Evolutionary conservation across 1,140 invertebrate species (phyloP).

Genomic region (Drosophila obscura): DNA sequence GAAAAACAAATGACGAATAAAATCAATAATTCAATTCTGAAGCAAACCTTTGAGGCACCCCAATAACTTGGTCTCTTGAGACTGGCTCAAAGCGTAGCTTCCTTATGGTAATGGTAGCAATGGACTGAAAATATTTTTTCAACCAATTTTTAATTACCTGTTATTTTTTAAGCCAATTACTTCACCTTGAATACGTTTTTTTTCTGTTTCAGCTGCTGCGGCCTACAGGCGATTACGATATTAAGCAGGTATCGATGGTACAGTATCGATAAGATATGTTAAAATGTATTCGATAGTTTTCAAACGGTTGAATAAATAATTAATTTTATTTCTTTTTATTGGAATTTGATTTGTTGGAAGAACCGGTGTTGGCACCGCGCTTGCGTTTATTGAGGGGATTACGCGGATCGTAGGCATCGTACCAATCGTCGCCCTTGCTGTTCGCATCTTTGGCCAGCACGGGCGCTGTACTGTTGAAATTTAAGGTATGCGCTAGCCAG

Average conservation of each 20-base stretch:
- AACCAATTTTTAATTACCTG: conserved; percentile 61
- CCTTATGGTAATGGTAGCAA: conserved; percentile 9
- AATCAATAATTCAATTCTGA: conserved; percentile 69
- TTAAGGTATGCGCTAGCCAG: conserved; percentile 91
- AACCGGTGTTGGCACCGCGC: conserved; percentile 85
- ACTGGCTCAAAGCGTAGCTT: background rate
- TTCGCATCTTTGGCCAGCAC: conserved; percentile 98
- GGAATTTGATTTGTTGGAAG: conserved; percentile 41
- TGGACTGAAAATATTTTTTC: conserved; percentile 22
- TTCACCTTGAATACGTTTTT: conserved; percentile 73
- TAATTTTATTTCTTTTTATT: conserved; percentile 19
- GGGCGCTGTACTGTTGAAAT: conserved; percentile 90
- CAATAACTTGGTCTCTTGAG: background rate
- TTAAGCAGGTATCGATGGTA: background rate
- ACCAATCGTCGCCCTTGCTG: conserved; percentile 96
- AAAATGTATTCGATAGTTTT: background rate
- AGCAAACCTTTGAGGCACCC: conserved; percentile 7
- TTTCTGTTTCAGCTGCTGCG: conserved; percentile 50
- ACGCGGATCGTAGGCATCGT: conserved; percentile 97
- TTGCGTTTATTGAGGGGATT: conserved; percentile 97
- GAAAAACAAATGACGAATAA: conserved; percentile 72
- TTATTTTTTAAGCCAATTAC: conserved; percentile 73
- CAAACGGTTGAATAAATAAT: background rate
- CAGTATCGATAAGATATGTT: background rate
- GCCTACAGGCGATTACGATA: background rate